A percentile compares a stretch with the other conserved stretches of the same genome.
phyloP scores from a whole-genome alignment of 2,888 invertebrate species.

The Volucella zonaria region DNA sequence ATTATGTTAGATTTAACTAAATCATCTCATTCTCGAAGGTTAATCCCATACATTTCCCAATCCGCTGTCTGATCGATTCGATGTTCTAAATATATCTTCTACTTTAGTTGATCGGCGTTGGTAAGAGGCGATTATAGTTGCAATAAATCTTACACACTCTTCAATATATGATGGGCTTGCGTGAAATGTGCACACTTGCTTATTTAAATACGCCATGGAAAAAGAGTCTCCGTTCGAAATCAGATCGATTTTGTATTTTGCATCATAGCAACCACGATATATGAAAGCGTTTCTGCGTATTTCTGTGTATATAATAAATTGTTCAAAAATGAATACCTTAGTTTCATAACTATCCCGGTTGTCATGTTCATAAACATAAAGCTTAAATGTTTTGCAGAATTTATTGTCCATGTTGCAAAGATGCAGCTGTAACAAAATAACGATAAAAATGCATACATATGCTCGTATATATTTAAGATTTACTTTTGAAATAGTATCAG shows the following conservation, averaged over 20 bases:
- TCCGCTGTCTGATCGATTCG: constrained; percentile 9
- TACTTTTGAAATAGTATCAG: too few species aligned
- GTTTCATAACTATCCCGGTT: neutral
- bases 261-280: constrained; percentile 37
- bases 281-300: neutral
- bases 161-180: constrained; percentile 3
- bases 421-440: constrained; percentile 5
- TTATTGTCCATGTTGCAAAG: constrained; percentile 6
- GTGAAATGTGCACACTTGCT: constrained; percentile 15
- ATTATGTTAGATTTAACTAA: neutral
- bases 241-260: neutral
- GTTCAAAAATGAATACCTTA: constrained; percentile 32
- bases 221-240: constrained; percentile 9
- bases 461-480: too few species aligned
- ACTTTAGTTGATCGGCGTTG: neutral
- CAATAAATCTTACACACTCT: constrained; percentile 4
- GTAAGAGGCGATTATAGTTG: neutral
- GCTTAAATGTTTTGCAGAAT: constrained; percentile 12
- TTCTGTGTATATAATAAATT: constrained; percentile 40
- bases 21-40: neutral
- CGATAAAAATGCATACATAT: too few species aligned
- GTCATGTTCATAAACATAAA: constrained; percentile 25
- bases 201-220: neutral
- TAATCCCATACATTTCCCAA: constrained; percentile 3
- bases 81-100: neutral